Evolutionary conservation across 2,113 vertebrate genomes (phyloP), one percentile per base, ranked within the genome.

Genomic region (Scomber scombrus): DNA sequence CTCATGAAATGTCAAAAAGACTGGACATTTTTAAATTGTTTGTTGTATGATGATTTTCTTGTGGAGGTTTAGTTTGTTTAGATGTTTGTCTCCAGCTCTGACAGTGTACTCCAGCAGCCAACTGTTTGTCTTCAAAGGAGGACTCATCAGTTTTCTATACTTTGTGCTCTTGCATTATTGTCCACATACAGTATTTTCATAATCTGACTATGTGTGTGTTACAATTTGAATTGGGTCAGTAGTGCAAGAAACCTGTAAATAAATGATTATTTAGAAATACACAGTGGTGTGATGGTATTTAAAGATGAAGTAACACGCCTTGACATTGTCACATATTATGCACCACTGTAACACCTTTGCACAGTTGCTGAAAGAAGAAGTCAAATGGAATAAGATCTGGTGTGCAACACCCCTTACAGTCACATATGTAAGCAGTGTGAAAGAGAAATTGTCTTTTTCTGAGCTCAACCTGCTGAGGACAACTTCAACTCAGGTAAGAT

Each of bases 171-270:
- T 64, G 79, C 81, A 67, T 79, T 85, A 80, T 82, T 89, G 72
- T 84, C 81, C 64, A 84, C 61, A 84, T 61, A 43, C 18, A 64
- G 0, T 80, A 76, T 71, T 89, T 86, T 88, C 63, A 85, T 81
- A 51, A 43, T 19, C 62, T 56, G 13, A 15, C 45, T 75, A 23
- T 87, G 34, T 23, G 29, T 78, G 43, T 81, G 60, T 50, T 43
- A 34, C 43, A 67, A 7, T 88, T 82, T 71, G 55, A 78, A 61
- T 47, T 84, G 62, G 80, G 58, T 80, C 64, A 71, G 70, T 81
- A 57, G 65, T 62, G 63, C 23, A 76, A 70, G 57, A 80, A 73
- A 56, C 14, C 15, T 94, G 90, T 94, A 93, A 94, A 94, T 94
- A 93, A 93, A 90, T 57, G 8, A 79, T 77, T 79, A 54, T 71